These are phyloP conservation scores for Sarcophaga carnaria DNA, from an alignment of 2,888 invertebrate genomes.

Conservation along the genomic window DNA sequence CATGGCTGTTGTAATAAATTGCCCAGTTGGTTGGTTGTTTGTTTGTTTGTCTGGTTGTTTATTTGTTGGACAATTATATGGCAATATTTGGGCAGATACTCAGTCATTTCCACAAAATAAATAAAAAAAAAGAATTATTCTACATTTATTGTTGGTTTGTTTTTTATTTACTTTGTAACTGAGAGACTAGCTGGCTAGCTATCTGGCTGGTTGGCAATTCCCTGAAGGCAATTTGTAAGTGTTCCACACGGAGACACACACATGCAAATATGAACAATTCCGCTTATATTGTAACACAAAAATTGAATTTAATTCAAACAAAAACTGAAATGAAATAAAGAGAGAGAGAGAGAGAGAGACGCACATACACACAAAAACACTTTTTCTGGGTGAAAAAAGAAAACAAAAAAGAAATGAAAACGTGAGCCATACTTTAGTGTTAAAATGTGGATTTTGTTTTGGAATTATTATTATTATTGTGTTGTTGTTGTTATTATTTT, in stretches of 20 bases:
- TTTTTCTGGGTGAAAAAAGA: neutral
- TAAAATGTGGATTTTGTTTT: slow-evolving; percentile 5
- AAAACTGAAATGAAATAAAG: neutral
- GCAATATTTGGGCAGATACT: neutral
- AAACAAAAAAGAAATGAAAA: neutral
- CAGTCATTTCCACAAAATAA: neutral
- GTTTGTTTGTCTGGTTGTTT: no score
- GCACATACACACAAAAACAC: slow-evolving; percentile 29
- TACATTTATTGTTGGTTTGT: neutral
- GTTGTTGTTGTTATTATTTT: neutral
- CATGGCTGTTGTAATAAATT: slow-evolving; percentile 1
- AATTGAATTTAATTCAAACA: neutral
- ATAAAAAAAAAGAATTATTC: neutral
- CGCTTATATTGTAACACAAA: slow-evolving; percentile 5
- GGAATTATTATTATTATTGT: neutral
- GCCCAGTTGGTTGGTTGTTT: neutral
- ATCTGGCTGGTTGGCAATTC: slow-evolving; percentile 3
- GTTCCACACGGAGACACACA: slow-evolving; percentile 20
- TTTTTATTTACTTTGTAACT: neutral
- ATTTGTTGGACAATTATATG: slow-evolving; percentile 12
- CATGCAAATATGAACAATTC: slow-evolving; percentile 37
- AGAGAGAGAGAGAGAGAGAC: slow-evolving; percentile 8
- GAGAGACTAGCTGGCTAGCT: neutral
- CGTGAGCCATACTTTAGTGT: neutral
- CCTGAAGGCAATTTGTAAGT: slow-evolving; percentile 49